Evolutionary conservation across 2,888 invertebrate species (phyloP).

Genomic region (Cataglyphis cursor): DNA sequence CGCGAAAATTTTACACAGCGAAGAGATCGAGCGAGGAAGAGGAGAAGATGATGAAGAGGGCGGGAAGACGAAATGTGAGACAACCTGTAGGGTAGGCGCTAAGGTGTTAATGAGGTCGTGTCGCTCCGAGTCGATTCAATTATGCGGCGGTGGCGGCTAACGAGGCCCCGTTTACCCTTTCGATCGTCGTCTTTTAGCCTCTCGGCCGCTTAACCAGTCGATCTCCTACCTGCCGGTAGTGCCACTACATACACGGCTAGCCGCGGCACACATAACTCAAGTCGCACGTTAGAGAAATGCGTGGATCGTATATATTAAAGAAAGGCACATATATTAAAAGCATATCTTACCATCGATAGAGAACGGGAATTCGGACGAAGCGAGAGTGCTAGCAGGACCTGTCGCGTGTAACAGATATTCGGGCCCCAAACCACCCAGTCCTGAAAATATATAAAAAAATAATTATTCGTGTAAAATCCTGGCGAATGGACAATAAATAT

Average conservation of each 20-base stretch:
- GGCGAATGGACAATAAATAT: background rate
- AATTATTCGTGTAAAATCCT: background rate
- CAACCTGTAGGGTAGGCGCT: constrained; percentile 85
- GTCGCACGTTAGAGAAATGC: constrained; percentile 46
- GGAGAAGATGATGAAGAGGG: constrained; percentile 23
- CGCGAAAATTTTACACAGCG: background rate
- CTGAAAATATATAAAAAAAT: constrained; percentile 66
- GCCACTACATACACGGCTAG: constrained; percentile 73
- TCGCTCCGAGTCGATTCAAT: constrained; percentile 86
- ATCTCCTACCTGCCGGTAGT: constrained; percentile 76
- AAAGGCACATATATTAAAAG: constrained; percentile 13
- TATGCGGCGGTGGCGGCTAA: constrained; percentile 85
- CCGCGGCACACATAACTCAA: constrained; percentile 61
- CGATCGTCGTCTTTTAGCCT: constrained; percentile 81
- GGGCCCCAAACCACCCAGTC: constrained; percentile 86
- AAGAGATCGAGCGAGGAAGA: background rate
- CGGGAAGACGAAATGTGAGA: constrained; percentile 82
- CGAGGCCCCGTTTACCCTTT: constrained; percentile 85
- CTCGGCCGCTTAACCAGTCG: constrained; percentile 78
- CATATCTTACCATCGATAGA: constrained; percentile 93
- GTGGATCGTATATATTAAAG: constrained; percentile 33
- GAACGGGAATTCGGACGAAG: constrained; percentile 96
- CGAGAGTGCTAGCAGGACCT: constrained; percentile 91
- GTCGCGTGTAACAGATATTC: constrained; percentile 86
- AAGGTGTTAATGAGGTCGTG: constrained; percentile 87